Evolutionary conservation across 2,797 vertebrate species (phyloP).

Genomic region (Tenualosa thibaudeaui): DNA sequence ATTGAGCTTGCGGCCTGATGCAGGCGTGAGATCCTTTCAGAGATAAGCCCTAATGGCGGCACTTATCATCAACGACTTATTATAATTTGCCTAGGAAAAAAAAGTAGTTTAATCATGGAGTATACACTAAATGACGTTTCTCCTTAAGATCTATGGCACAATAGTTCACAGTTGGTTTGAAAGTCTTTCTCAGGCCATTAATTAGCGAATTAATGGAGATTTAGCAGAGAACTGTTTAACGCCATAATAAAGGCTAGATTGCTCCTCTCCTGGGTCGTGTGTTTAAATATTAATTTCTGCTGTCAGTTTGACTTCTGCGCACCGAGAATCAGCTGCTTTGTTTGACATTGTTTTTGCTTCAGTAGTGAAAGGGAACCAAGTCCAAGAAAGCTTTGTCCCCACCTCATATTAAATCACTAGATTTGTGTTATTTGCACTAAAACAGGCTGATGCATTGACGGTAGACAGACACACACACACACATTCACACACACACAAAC

Average conservation of each 20-base stretch:
- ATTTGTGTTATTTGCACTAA: slow-evolving; percentile 51
- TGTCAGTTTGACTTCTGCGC: slow-evolving; percentile 8
- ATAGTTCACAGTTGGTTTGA: slow-evolving; percentile 32
- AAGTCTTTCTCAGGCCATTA: slow-evolving; percentile 41
- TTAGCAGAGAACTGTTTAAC: slow-evolving; percentile 26
- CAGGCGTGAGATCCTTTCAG: slow-evolving; percentile 46
- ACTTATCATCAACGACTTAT: slow-evolving; percentile 54
- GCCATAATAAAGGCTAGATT: slow-evolving; percentile 17
- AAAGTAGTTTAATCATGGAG: slow-evolving; percentile 40
- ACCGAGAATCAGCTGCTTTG: not conserved
- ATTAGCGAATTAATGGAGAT: slow-evolving; percentile 40
- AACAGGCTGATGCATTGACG: slow-evolving; percentile 57
- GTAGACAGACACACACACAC: slow-evolving; percentile 43
- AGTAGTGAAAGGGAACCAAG: slow-evolving; percentile 54
- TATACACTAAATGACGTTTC: slow-evolving; percentile 36
- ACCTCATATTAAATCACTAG: slow-evolving; percentile 55
- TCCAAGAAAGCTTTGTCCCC: slow-evolving; percentile 49
- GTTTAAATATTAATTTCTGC: slow-evolving; percentile 26
- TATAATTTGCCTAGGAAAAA: slow-evolving; percentile 48
- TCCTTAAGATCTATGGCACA: slow-evolving; percentile 36
- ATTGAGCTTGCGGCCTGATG: slow-evolving; percentile 41
- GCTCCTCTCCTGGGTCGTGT: slow-evolving; percentile 14
- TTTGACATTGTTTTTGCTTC: slow-evolving; percentile 38
- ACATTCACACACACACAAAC: not conserved
- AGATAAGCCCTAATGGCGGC: slow-evolving; percentile 52